Conservation (phyloP, 1,140 invertebrate species). For the Amphibalanus amphitrite region DNA sequence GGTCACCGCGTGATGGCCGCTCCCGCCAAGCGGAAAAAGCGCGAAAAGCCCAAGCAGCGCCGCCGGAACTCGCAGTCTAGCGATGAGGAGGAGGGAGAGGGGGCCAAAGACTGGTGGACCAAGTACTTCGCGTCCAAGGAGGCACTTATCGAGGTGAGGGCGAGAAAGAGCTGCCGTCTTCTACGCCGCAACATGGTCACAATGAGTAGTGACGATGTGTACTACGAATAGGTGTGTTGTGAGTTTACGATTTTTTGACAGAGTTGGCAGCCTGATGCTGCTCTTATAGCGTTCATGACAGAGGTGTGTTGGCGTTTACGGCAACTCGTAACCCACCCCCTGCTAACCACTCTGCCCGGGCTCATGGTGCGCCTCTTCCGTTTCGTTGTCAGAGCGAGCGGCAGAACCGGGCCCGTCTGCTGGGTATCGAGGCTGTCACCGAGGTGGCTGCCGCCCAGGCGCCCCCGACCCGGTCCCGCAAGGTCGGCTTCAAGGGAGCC, state of each 20-base stretch:
- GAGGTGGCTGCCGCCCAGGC: not conserved
- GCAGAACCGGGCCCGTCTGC: conserved; percentile 25
- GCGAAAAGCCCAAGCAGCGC: conserved; percentile 29
- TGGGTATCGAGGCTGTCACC: not conserved
- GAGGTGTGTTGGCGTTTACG: no score
- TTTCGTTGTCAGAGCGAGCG: conserved; percentile 20
- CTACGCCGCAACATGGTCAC: no score
- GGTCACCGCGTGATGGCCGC: conserved; percentile 14
- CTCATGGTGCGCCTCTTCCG: no score
- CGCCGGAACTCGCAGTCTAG: conserved; percentile 28
- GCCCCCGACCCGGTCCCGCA: not conserved
- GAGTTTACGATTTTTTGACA: no score
- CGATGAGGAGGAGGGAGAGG: conserved; percentile 43
- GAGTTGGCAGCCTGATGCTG: no score
- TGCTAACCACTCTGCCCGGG: no score
- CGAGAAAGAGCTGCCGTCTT: no score
- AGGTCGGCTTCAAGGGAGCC: conserved; percentile 24
- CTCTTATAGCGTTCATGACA: no score
- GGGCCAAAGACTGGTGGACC: conserved; percentile 75
- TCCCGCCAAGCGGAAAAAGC: conserved; percentile 24
- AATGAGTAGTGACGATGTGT: no score
- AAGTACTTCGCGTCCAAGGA: conserved; percentile 79
- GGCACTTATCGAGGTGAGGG: conserved; percentile 57
- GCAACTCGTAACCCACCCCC: no score
- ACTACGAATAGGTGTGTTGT: no score